A percentile compares a stretch with the other conserved stretches of the same genome.
Conservation (phyloP, 64 coral and sea anemone species). For the Actinia tenebrosa region DNA sequence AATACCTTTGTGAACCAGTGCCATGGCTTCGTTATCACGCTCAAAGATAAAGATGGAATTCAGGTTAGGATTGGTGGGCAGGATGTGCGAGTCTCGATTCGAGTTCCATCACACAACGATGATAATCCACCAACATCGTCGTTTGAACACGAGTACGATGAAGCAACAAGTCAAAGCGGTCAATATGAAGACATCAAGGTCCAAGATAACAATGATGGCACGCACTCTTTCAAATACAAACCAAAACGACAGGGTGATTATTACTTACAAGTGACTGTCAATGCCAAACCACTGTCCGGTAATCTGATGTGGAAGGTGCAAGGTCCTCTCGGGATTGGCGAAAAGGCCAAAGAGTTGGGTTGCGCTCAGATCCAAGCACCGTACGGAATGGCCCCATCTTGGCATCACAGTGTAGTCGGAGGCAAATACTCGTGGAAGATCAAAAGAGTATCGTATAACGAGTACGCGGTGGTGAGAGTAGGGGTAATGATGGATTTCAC, state of each 20-base stretch:
- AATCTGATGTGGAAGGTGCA: conserved; percentile 9
- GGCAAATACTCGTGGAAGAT: conserved; percentile 20
- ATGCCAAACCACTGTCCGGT: not conserved
- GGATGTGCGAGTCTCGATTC: not conserved
- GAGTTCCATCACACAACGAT: not conserved
- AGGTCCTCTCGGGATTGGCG: conserved; percentile 9
- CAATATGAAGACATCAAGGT: not conserved
- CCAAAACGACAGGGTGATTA: conserved; percentile 1
- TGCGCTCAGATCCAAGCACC: not conserved
- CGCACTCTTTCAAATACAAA: conserved; percentile 8
- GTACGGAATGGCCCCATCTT: not conserved
- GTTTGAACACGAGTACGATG: not conserved
- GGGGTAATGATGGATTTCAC: conserved; percentile 18
- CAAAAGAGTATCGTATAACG: not conserved
- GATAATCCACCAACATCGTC: not conserved
- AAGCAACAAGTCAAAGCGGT: not conserved
- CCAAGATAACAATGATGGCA: conserved; percentile 5
- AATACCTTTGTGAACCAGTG: conserved; percentile 15
- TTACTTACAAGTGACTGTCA: conserved; percentile 8
- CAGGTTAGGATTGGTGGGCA: not conserved
- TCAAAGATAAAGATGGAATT: conserved; percentile 5
- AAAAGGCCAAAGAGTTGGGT: not conserved
- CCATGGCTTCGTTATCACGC: not conserved
- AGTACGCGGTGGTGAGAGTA: not conserved
- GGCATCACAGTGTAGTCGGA: not conserved